phyloP scores from a whole-genome alignment of 2,797 vertebrate species.

The Eupleurogrammus muticus region DNA sequence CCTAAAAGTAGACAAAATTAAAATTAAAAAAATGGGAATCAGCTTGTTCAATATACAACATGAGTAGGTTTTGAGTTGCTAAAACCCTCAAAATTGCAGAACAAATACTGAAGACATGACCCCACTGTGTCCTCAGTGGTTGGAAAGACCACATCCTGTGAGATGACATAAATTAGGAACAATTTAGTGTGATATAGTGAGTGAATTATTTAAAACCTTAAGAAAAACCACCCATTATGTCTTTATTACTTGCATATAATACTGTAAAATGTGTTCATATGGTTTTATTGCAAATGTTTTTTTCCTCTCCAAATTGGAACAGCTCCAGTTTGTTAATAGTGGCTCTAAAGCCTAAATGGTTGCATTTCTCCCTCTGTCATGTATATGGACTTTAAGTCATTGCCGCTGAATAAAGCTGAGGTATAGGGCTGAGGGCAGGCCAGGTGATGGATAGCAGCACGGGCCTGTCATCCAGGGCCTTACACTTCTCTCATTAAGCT shows the following conservation, averaged over 20 bases:
- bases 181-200: background rate
- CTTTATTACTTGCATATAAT: background rate
- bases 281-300: background rate
- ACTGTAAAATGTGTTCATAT: constrained; percentile 4
- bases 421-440: constrained; percentile 49
- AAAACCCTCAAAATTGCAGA: too few relatives aligned
- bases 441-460: constrained; percentile 82
- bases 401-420: constrained; percentile 55
- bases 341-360: constrained; percentile 31
- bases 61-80: background rate
- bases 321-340: constrained; percentile 1
- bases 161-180: background rate
- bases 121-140: too few relatives aligned
- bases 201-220: background rate
- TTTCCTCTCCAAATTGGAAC: constrained; percentile 8
- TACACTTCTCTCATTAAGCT: constrained; percentile 80
- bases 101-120: too few relatives aligned
- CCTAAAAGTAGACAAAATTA: too few relatives aligned
- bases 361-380: constrained; percentile 63
- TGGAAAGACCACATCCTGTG: background rate
- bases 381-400: constrained; percentile 60
- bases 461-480: constrained; percentile 63
- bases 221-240: background rate
- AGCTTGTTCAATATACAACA: background rate
- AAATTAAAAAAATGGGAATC: too few relatives aligned